Evolutionary conservation across 2,888 invertebrate genomes (phyloP).

Genomic region (Fragum sueziense): DNA sequence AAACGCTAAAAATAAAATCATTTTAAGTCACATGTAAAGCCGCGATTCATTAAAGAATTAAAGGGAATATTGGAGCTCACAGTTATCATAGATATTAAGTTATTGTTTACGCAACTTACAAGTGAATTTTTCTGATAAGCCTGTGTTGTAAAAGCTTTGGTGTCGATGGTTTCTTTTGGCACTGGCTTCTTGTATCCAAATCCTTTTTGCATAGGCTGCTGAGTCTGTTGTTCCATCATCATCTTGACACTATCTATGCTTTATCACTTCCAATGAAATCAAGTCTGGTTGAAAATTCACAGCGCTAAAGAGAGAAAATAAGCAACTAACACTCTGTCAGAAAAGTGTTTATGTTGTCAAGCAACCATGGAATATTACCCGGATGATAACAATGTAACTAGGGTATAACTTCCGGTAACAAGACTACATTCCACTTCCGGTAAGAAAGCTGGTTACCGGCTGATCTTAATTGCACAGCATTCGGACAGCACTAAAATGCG

Average conservation of each 20-base stretch:
- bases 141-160: conserved; percentile 40
- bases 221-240: conserved; percentile 13
- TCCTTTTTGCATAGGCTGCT: conserved; percentile 30
- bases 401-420: conserved; percentile 50
- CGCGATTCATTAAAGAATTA: no score
- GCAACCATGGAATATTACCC: conserved; percentile 64
- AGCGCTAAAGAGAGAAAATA: not conserved
- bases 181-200: conserved; percentile 50
- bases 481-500: not conserved
- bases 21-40: no score
- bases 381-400: conserved; percentile 60
- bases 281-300: not conserved
- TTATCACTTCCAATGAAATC: not conserved
- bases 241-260: not conserved
- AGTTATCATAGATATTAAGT: no score
- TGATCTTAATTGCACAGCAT: not conserved
- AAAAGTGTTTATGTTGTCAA: conserved; percentile 60
- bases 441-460: not conserved
- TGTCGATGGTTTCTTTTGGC: not conserved
- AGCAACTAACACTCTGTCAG: not conserved
- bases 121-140: conserved; percentile 42
- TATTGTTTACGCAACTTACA: no score
- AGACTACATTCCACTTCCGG: not conserved
- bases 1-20: no score
- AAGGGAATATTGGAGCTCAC: no score